These are phyloP conservation scores for Pedionomus torquatus DNA, from an alignment of 2,113 vertebrate genomes.

Conservation along the genomic window DNA sequence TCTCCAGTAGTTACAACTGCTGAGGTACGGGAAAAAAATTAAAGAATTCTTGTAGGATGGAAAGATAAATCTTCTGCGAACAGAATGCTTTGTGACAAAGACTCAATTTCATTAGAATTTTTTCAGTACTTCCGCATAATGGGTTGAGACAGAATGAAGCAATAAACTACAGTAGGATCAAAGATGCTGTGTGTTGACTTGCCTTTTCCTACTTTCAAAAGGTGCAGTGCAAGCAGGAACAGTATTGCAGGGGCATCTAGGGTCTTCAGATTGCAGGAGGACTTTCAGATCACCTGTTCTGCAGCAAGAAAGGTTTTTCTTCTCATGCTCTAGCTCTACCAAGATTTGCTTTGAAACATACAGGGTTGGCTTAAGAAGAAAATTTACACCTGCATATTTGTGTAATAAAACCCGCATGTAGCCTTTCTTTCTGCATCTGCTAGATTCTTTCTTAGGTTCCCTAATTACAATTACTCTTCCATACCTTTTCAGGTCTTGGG, in stretches of 20 bases:
- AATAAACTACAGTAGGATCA: background rate
- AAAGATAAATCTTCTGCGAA: background rate
- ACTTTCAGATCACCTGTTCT: background rate
- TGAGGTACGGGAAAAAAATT: background rate
- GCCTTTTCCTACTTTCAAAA: background rate
- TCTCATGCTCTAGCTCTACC: background rate
- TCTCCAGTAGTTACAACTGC: background rate
- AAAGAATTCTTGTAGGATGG: background rate
- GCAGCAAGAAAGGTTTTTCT: background rate
- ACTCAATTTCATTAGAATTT: background rate
- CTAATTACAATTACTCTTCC: background rate
- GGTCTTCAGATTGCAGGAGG: background rate
- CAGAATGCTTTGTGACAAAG: background rate
- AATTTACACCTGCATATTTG: background rate
- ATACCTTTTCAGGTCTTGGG: background rate
- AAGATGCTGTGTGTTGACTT: background rate
- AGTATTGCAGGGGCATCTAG: background rate
- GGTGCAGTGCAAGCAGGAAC: background rate
- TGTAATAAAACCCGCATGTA: background rate
- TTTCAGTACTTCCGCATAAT: background rate
- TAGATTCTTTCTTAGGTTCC: background rate
- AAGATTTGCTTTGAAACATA: background rate
- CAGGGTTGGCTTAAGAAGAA: background rate
- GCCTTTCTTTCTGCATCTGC: background rate
- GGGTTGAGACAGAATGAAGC: background rate